Evolutionary conservation across 1,140 invertebrate species (phyloP).

Genomic region (Wiebesia pumilae): DNA sequence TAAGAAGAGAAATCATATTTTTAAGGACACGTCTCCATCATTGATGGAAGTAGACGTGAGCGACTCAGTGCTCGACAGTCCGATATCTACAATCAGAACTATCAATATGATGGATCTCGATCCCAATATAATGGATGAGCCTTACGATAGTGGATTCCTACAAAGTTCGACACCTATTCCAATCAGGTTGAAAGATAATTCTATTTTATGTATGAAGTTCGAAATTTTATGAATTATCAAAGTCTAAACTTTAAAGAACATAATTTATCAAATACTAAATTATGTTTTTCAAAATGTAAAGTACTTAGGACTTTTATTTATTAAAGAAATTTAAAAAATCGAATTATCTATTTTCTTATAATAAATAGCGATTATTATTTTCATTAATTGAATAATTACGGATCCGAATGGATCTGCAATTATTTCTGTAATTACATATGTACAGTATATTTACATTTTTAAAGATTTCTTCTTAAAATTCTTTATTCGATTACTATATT

Average conservation of each 20-base stretch:
- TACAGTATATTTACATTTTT: too few relatives aligned
- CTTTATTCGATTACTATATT: too few relatives aligned
- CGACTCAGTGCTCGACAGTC: slow-evolving; percentile 69
- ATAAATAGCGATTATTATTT: too few relatives aligned
- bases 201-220: background rate
- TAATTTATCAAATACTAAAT: too few relatives aligned
- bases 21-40: slow-evolving; percentile 64
- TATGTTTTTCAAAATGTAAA: too few relatives aligned
- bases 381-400: too few relatives aligned
- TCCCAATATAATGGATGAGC: slow-evolving; percentile 73
- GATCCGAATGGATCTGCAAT: too few relatives aligned
- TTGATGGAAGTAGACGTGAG: slow-evolving; percentile 53
- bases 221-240: background rate
- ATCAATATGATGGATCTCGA: slow-evolving; percentile 74
- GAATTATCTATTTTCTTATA: too few relatives aligned
- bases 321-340: too few relatives aligned
- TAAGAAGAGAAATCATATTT: slow-evolving; percentile 45
- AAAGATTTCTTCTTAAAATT: too few relatives aligned
- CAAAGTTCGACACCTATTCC: slow-evolving; percentile 74
- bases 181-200: slow-evolving; percentile 63
- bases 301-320: too few relatives aligned
- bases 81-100: slow-evolving; percentile 68
- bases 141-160: slow-evolving; percentile 72
- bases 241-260: background rate
- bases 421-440: too few relatives aligned